phyloP scores from a whole-genome alignment of 2,797 vertebrate genomes.

The Pteronotus mesoamericanus region DNA sequence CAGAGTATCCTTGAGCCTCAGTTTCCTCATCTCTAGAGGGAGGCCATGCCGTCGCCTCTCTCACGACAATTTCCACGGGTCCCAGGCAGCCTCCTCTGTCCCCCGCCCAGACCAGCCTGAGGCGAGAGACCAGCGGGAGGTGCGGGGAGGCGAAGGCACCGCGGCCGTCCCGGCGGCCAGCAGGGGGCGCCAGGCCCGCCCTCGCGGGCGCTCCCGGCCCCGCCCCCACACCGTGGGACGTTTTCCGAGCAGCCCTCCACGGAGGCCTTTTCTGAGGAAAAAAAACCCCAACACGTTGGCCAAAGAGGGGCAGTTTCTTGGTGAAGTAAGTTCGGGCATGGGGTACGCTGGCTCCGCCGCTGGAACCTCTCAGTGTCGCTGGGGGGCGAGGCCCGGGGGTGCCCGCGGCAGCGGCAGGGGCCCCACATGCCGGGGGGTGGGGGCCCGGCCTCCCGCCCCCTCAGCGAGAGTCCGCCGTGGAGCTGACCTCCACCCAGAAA shows the following conservation, averaged over 20 bases:
- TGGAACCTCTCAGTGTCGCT: background rate
- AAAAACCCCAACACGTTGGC: too few relatives aligned
- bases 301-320: background rate
- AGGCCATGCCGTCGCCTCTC: background rate
- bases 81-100: background rate
- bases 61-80: background rate
- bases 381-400: background rate
- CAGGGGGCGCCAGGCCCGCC: background rate
- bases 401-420: background rate
- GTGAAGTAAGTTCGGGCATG: background rate
- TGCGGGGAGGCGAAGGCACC: background rate
- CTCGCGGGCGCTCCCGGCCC: background rate
- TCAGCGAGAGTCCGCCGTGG: background rate
- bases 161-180: background rate
- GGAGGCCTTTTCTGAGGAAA: background rate
- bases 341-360: background rate
- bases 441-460: background rate
- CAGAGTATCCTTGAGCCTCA: background rate
- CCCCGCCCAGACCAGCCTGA: background rate
- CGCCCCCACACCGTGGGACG: rapidly evolving
- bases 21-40: background rate
- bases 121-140: background rate
- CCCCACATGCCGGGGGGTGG: background rate
- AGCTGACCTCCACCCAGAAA: background rate
- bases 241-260: background rate